Percentiles rank a stretch among this genome's conserved stretches.
These are phyloP conservation scores for Euschistus heros DNA, from an alignment of 1,140 invertebrate genomes.

Conservation along the genomic window DNA sequence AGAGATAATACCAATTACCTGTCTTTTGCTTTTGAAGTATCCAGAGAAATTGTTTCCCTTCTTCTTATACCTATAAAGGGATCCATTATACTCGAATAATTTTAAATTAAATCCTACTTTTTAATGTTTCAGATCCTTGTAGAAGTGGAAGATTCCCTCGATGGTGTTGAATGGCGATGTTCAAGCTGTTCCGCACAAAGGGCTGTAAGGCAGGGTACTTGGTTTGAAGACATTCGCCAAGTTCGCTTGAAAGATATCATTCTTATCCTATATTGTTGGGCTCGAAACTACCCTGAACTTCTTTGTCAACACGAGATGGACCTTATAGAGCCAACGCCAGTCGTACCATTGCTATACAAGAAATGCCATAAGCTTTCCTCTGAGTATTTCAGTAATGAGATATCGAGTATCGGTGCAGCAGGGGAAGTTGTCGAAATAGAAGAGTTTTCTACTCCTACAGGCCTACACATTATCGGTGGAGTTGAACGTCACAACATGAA, in stretches of 20 bases:
- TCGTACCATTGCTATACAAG: conserved; percentile 17
- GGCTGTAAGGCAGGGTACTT: background rate
- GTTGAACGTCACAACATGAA: conserved; percentile 20
- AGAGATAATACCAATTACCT: too few relatives aligned
- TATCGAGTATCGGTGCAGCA: conserved; percentile 17
- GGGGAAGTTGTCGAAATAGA: conserved; percentile 5
- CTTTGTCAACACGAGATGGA: conserved; percentile 21
- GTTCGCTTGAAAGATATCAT: conserved; percentile 12
- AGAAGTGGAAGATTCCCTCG: background rate
- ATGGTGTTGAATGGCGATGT: conserved; percentile 12
- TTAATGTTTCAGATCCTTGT: background rate
- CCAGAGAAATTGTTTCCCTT: too few relatives aligned
- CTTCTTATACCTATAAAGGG: too few relatives aligned
- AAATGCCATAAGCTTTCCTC: conserved; percentile 15
- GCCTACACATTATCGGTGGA: conserved; percentile 17
- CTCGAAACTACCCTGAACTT: conserved; percentile 15
- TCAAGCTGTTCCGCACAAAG: background rate
- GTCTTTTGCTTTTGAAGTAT: too few relatives aligned
- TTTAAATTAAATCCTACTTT: too few relatives aligned
- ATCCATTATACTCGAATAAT: too few relatives aligned
- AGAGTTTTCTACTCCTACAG: conserved; percentile 4
- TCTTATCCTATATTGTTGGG: conserved; percentile 20
- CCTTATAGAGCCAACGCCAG: background rate
- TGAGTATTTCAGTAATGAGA: conserved; percentile 18
- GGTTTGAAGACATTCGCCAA: conserved; percentile 10